Base-by-base conservation (phyloP, 2,797 vertebrate species). In the Sphaeramia orbicularis region DNA sequence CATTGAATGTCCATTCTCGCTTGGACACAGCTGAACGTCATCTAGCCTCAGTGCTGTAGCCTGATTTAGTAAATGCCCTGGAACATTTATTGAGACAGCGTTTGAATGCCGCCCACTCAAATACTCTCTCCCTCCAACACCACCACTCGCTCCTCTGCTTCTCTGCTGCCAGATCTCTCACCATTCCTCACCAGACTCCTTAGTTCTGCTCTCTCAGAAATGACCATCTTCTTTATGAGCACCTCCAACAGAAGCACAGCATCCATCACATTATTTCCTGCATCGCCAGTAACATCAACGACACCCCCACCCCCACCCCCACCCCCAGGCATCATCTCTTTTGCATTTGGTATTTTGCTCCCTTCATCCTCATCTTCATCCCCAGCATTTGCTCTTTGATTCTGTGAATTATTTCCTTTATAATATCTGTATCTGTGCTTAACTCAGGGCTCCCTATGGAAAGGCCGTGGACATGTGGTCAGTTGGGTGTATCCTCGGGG, bases 401-500 rank as follows among this genome's bases (percentile, higher is more conserved):
- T 27, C 24, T 3, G 24, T 27, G 24, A 27, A 27, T 27, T 27
- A 27, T 27, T 27, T 27, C 24, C 24, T 27, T 27, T 27, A 27
- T 27, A 41, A 55, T 63, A 1, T 66, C 19, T 44, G 54, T 40
- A 27, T 71, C 27, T 58, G 47, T 76, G 72, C 11, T 15, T 4
- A 0, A 60, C 42, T 65, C 74, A 99, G 98, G 76, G 97, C 97
- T 81, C 97, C 98, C 13, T 99, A 99, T 36, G 97, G 98, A 36
- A 99, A 99, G 74, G 96, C 98, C 0, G 98, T 99, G 90, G 98
- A 99, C 93, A 99, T 99, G 98, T 99, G 98, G 98, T 99, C 98
- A 0, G 97, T 99, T 48, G 98, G 98, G 86, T 99, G 98, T 64
- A 99, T 99, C 87, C 94, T 99, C 77, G 98, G 97, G 18, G 98